Conservation (phyloP, 53 echinoderm and acorn worm genomes). For the Henricia sp. region DNA sequence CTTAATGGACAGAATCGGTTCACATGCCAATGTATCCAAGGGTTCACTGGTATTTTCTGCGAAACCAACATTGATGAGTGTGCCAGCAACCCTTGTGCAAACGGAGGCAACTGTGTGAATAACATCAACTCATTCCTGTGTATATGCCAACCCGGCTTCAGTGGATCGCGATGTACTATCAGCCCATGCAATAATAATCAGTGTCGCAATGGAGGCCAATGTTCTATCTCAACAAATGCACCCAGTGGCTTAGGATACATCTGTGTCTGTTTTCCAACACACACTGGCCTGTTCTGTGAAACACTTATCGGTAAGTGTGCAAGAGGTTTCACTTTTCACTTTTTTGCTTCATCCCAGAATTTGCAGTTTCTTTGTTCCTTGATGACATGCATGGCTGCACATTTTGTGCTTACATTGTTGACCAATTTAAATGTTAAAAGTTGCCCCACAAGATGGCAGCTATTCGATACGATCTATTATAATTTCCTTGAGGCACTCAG, state of each 20-base stretch:
- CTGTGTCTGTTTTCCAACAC: constrained; percentile 9
- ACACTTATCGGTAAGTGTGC: constrained; percentile 34
- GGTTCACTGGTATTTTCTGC: constrained; percentile 73
- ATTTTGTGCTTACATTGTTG: no score
- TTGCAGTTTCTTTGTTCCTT: no score
- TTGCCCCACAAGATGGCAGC: no score
- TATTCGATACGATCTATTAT: no score
- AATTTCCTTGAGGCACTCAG: no score
- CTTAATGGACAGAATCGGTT: constrained; percentile 69
- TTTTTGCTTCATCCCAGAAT: no score
- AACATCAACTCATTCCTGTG: constrained; percentile 40
- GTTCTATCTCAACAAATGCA: not conserved
- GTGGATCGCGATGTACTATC: constrained; percentile 34
- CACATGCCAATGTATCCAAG: constrained; percentile 77
- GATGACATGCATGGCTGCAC: no score
- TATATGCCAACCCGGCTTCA: constrained; percentile 47
- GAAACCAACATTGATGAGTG: constrained; percentile 66
- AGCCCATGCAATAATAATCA: constrained; percentile 56
- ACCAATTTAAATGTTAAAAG: no score
- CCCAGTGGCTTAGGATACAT: constrained; percentile 1
- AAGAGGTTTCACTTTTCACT: no score
- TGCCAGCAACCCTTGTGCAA: constrained; percentile 29
- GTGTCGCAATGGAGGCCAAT: constrained; percentile 65
- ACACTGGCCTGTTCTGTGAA: constrained; percentile 36
- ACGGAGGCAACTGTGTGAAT: constrained; percentile 37